phyloP scores from a whole-genome alignment of 2,797 vertebrate species.

The Pogonophryne albipinna region DNA sequence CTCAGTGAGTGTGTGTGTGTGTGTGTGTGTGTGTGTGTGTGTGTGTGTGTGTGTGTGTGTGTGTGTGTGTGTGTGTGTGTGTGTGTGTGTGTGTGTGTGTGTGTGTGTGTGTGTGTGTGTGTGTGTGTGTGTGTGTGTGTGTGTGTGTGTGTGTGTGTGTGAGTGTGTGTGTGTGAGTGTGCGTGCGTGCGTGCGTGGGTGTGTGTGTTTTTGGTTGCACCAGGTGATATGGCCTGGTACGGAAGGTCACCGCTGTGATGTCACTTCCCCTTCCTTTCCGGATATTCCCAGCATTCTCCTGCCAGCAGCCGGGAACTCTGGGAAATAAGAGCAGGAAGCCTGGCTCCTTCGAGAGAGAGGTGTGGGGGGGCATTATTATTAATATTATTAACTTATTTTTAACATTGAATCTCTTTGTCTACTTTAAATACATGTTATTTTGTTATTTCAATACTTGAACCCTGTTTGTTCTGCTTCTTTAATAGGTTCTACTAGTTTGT shows the following conservation, averaged over 20 bases:
- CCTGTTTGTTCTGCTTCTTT: no score
- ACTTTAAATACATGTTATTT: no score
- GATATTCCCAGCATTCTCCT: constrained; percentile 89
- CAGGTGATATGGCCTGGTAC: constrained; percentile 85
- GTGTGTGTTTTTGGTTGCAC: constrained; percentile 62
- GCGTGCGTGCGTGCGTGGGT: not conserved
- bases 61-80: constrained; percentile 7
- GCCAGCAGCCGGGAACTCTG: constrained; percentile 84
- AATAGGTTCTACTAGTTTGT: no score
- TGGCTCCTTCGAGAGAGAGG: constrained; percentile 67
- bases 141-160: constrained; percentile 33
- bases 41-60: constrained; percentile 44
- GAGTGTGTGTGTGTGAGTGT: not conserved
- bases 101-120: constrained; percentile 1
- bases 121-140: not conserved
- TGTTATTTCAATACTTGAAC: no score
- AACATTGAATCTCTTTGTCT: no score
- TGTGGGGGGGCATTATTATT: not conserved
- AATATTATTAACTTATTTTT: no score
- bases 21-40: constrained; percentile 28
- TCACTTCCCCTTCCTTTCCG: constrained; percentile 88
- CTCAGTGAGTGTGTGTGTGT: constrained; percentile 31
- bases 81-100: constrained; percentile 48
- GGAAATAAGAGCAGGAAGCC: constrained; percentile 85
- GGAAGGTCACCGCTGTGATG: constrained; percentile 86